These are phyloP conservation scores for Cheiracanthium punctorium DNA, from an alignment of 2,888 invertebrate species.

Conservation along the genomic window DNA sequence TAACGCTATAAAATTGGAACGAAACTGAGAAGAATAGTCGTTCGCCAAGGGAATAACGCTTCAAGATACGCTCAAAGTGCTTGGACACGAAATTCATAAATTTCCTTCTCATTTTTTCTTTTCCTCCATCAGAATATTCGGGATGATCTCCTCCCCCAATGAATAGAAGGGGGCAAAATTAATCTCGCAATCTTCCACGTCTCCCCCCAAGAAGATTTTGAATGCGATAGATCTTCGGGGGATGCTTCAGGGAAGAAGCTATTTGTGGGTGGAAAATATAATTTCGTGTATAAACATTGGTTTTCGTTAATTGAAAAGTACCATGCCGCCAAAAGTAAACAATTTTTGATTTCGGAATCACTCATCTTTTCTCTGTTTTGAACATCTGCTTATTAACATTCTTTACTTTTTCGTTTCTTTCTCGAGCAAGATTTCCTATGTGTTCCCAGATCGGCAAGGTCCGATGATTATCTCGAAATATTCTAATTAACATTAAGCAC, in stretches of 20 bases:
- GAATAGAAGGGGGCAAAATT: not conserved
- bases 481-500: too few relatives aligned
- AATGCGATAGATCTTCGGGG: not conserved
- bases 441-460: too few relatives aligned
- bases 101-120: not conserved
- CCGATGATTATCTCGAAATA: too few relatives aligned
- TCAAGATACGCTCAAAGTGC: not conserved
- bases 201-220: not conserved
- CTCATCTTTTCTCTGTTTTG: too few relatives aligned
- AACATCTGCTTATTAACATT: too few relatives aligned
- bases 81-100: slow-evolving; percentile 10
- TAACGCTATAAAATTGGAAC: not conserved
- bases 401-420: too few relatives aligned
- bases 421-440: too few relatives aligned
- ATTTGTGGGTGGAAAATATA: not conserved
- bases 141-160: not conserved
- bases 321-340: slow-evolving; percentile 5
- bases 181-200: not conserved
- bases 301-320: slow-evolving; percentile 4
- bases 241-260: not conserved
- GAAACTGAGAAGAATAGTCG: not conserved
- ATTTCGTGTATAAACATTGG: slow-evolving; percentile 7
- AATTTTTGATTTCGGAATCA: not conserved
- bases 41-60: not conserved
- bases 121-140: not conserved